Evolutionary conservation across 2,113 vertebrate species (phyloP).

Genomic region (Stegastes partitus): DNA sequence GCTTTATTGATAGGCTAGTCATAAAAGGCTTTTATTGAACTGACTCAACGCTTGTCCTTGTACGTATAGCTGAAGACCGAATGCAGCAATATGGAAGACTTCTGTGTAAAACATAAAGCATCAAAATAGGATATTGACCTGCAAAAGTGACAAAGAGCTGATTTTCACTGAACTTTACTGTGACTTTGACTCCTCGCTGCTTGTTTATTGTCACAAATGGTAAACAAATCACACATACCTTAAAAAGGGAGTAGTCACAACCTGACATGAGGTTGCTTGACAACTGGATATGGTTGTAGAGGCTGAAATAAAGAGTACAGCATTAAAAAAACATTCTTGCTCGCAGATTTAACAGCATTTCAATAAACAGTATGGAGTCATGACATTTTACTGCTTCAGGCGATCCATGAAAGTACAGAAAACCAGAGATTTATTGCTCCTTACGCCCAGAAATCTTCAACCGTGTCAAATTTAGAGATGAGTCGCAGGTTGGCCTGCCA

Average conservation of each 20-base stretch:
- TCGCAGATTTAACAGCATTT: background rate
- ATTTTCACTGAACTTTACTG: background rate
- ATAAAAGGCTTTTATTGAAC: background rate
- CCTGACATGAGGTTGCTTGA: constrained; percentile 99
- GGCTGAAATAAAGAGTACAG: constrained; percentile 80
- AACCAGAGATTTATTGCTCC: constrained; percentile 69
- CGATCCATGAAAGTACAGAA: background rate
- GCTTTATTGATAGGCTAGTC: background rate
- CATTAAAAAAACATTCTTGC: background rate
- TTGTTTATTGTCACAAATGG: background rate
- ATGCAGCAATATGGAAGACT: too few species aligned
- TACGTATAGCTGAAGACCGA: too few species aligned
- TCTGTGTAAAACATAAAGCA: too few species aligned
- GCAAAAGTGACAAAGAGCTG: background rate
- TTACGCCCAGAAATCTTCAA: constrained; percentile 99
- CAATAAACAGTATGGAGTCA: background rate
- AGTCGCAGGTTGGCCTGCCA: constrained; percentile 99
- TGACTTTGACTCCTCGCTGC: background rate
- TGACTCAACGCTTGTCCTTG: too few species aligned
- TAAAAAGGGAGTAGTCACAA: constrained; percentile 98
- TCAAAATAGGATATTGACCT: too few species aligned
- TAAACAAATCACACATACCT: constrained; percentile 84
- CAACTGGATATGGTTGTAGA: constrained; percentile 99
- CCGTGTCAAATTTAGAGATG: constrained; percentile 98
- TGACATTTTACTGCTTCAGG: constrained; percentile 21